Evolutionary conservation across 2,113 vertebrate genomes (phyloP), one percentile per base, ranked within the genome.

Genomic region (Anser cygnoides): DNA sequence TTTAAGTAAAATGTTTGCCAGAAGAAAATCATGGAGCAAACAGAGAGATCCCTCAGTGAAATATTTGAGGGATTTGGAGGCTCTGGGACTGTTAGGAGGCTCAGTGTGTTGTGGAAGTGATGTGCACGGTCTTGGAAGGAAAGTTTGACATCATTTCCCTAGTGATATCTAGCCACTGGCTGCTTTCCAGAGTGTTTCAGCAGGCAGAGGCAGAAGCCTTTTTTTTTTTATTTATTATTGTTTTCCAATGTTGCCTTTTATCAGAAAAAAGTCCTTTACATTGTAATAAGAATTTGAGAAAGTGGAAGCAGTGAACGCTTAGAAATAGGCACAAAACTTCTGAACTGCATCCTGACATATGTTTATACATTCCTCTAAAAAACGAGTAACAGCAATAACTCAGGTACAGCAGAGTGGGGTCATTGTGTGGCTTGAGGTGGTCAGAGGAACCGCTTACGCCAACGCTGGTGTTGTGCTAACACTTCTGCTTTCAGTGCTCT

Each of bases 121-220:
- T 93, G 86, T 76, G 73, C 61, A 16, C 37, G 10, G 37, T 41
- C 70, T 89, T 87, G 0, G 41, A 93, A 93, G 90, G 89, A 96
- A 94, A 91, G 50, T 82, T 92, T 94, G 92, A 96, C 96, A 82
- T 91, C 23, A 94, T 94, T 90, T 96, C 90, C 92, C 73, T 23
- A 54, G 77, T 1, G 37, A 29, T 93, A 57, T 62, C 77, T 66
- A 20, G 31, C 52, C 50, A 3, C 66, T 91, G 93, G 90, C 77
- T 85, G 86, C 66, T 91, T 79, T 87, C 74, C 84, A 85, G 79
- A 74, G 72, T 54, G 37, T 52, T 92, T 82, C n/a, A 85, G 78
- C 50, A 83, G 54, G 44, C 74, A 81, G 62, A 77, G 7, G 50
- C 43, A 13, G 22, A 70, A 85, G 12, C 7, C 1, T 26, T 59